These are phyloP conservation scores for Procavia capensis DNA, from an alignment of 2,113 vertebrate genomes.

Conservation along the genomic window DNA sequence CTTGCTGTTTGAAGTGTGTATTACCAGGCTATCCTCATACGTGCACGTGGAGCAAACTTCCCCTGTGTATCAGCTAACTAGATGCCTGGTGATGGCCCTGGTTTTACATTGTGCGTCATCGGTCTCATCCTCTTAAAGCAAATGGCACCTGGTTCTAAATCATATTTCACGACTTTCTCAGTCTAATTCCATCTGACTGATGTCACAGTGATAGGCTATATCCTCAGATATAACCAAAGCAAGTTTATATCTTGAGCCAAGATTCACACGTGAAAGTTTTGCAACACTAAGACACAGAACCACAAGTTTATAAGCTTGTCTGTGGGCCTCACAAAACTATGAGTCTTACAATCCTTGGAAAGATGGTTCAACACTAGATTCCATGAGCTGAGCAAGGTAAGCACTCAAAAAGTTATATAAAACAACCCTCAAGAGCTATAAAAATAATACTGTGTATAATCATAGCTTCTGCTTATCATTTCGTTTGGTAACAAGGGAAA, in stretches of 20 bases:
- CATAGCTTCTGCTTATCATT: neutral
- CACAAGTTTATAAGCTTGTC: neutral
- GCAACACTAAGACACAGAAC: neutral
- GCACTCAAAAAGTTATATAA: neutral
- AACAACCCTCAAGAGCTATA: neutral
- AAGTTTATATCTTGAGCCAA: neutral
- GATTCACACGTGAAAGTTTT: slow-evolving; percentile 26
- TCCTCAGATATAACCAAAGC: slow-evolving; percentile 42
- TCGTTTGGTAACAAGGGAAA: neutral
- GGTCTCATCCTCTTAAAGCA: neutral
- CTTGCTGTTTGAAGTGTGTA: neutral
- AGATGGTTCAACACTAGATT: neutral
- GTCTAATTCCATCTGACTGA: slow-evolving; percentile 47
- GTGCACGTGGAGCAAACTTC: neutral
- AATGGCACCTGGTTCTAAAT: neutral
- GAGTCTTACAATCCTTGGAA: neutral
- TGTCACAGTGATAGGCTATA: slow-evolving; percentile 16
- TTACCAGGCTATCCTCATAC: neutral
- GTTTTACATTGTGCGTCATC: neutral
- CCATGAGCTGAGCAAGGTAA: neutral
- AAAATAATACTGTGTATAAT: neutral
- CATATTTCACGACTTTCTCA: neutral
- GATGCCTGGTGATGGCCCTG: neutral
- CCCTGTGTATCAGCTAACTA: neutral
- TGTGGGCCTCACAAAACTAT: neutral